phyloP scores from a whole-genome alignment of 1,140 invertebrate species.

The Caenorhabditis briggsae region DNA sequence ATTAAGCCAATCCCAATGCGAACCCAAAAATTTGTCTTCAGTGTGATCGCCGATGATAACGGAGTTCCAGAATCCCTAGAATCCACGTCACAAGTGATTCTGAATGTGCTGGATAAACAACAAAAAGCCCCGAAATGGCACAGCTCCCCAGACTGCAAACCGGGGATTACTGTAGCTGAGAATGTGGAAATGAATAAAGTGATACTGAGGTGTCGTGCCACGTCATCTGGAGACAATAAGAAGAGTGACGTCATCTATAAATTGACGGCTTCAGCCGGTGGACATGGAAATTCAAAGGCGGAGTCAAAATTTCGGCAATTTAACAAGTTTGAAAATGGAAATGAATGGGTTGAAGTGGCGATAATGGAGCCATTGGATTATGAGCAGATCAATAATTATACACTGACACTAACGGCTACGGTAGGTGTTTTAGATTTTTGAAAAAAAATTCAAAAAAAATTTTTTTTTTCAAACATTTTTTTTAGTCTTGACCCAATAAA shows the following conservation, averaged over 20 bases:
- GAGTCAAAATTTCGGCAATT: slow-evolving; percentile 75
- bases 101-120: slow-evolving; percentile 72
- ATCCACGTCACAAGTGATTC: slow-evolving; percentile 67
- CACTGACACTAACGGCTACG: slow-evolving; percentile 74
- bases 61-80: slow-evolving; percentile 70
- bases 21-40: slow-evolving; percentile 70
- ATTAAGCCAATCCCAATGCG: slow-evolving; percentile 68
- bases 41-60: slow-evolving; percentile 74
- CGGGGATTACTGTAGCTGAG: slow-evolving; percentile 68
- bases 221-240: slow-evolving; percentile 64
- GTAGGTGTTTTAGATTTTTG: slow-evolving; percentile 53
- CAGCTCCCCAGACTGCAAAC: slow-evolving; percentile 61
- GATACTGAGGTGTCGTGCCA: slow-evolving; percentile 70
- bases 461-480: neutral
- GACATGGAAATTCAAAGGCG: slow-evolving; percentile 67
- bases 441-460: too few species aligned
- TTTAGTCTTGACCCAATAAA: too few species aligned
- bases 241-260: slow-evolving; percentile 72
- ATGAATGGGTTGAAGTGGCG: slow-evolving; percentile 72
- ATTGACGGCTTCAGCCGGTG: slow-evolving; percentile 64
- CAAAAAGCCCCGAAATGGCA: slow-evolving; percentile 72
- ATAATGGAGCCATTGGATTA: slow-evolving; percentile 76
- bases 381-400: slow-evolving; percentile 74
- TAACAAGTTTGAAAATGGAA: slow-evolving; percentile 70
- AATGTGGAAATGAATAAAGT: slow-evolving; percentile 67